phyloP scores from a whole-genome alignment of 2,113 vertebrate genomes.

The Cynocephalus volans region DNA sequence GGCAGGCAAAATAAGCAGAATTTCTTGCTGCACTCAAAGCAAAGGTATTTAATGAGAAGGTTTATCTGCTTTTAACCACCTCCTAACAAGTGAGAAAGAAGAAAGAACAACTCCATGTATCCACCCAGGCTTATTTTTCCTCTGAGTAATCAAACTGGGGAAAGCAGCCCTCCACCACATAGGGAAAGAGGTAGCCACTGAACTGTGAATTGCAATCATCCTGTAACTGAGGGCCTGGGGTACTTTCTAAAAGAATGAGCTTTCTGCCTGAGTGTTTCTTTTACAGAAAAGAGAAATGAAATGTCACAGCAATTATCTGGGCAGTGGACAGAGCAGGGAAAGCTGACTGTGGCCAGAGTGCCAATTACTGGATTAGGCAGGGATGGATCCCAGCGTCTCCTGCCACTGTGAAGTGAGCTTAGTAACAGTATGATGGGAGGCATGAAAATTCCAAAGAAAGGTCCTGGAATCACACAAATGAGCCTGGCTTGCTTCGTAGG shows the following conservation, averaged over 20 bases:
- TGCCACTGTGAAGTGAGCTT: rapidly evolving
- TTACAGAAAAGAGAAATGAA: constrained; percentile 77
- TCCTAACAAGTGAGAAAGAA: constrained; percentile 51
- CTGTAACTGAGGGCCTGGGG: not conserved
- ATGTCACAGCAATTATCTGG: constrained; percentile 85
- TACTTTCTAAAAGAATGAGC: constrained; percentile 75
- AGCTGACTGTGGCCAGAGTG: constrained; percentile 62
- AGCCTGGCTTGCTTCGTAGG: not conserved
- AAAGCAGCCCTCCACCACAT: not conserved
- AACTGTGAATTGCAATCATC: not conserved
- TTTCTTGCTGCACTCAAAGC: constrained; percentile 16
- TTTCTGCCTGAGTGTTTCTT: constrained; percentile 69
- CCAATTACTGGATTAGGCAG: constrained; percentile 75
- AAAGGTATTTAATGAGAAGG: not conserved
- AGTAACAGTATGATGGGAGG: rapidly evolving
- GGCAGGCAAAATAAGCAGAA: not conserved
- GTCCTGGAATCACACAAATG: not conserved
- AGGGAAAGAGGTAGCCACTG: constrained; percentile 18
- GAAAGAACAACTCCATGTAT: not conserved
- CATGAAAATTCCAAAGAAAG: not conserved
- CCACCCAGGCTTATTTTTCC: constrained; percentile 36
- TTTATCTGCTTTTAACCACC: constrained; percentile 66
- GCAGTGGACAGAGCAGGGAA: constrained; percentile 72
- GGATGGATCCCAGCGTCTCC: not conserved
- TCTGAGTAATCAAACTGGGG: constrained; percentile 46